phyloP scores from a whole-genome alignment of 2,797 vertebrate species.

The Moxostoma hubbsi region DNA sequence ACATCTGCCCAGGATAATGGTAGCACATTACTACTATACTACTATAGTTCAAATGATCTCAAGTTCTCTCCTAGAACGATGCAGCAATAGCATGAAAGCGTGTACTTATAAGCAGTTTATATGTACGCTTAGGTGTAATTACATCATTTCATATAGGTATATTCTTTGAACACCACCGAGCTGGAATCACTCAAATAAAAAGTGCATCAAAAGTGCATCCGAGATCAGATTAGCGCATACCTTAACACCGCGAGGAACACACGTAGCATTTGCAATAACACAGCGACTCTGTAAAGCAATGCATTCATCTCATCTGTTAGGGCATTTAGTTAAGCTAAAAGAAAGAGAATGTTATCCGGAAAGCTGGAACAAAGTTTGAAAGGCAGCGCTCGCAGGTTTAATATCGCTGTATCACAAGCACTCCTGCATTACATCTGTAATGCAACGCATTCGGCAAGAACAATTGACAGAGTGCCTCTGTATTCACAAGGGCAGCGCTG shows the following conservation, averaged over 20 bases:
- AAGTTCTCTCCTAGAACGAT: background rate
- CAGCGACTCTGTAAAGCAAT: constrained; percentile 30
- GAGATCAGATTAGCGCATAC: constrained; percentile 27
- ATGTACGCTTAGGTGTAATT: constrained; percentile 23
- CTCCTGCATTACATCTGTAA: constrained; percentile 58
- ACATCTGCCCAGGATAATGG: background rate
- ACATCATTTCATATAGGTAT: constrained; percentile 21
- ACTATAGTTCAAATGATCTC: background rate
- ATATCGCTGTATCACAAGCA: constrained; percentile 54
- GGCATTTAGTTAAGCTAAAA: constrained; percentile 59
- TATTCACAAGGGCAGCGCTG: constrained; percentile 58
- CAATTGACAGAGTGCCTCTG: constrained; percentile 59
- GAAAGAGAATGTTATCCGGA: constrained; percentile 53
- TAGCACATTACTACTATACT: background rate
- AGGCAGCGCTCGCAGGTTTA: constrained; percentile 59
- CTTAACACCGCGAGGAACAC: constrained; percentile 36
- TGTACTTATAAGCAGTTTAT: background rate
- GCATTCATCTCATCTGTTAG: constrained; percentile 46
- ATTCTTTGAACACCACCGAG: constrained; percentile 30
- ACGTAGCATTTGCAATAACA: constrained; percentile 33
- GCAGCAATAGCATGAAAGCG: background rate
- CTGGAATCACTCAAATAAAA: constrained; percentile 42
- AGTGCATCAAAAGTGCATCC: constrained; percentile 42
- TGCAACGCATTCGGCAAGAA: constrained; percentile 56
- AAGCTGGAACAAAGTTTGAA: constrained; percentile 55